Evolutionary conservation across 1,140 invertebrate genomes (phyloP), one percentile per base, ranked within the genome.

Genomic region (Daktulosphaira vitifoliae): DNA sequence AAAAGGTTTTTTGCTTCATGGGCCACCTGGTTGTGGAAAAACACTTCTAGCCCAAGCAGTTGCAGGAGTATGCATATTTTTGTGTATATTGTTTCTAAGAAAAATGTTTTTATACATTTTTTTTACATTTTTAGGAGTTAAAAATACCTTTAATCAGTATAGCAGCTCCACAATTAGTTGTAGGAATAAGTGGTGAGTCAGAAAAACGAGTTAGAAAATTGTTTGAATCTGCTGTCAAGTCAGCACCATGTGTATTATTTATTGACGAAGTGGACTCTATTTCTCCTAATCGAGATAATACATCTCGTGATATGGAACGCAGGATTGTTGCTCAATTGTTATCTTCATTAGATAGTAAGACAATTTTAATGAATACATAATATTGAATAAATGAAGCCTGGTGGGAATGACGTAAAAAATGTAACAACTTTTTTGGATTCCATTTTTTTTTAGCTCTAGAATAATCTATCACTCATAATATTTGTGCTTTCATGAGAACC

Each of bases 241-340:
- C 80, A 33, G 82, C 88, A 33, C 90, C 91, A 0, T 90, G 90
- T 75, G 81, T 97, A 23, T 74, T 96, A n/a, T 93, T 97, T 70
- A 85, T 97, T 64, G 94, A 97, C 76, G 91, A 96, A 78, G 89
- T 97, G 62, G 94, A 97, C 79, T 84, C 88, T 23, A 86, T 97
- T 65, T 88, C 87, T 33, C 86, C 86, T 11, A 91, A 89, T 69
- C 81, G 92, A 73, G 85, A 94, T 66, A 87, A 83, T 68, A 89
- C 92, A 1, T 87, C 91, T 70, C 88, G 88, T 74, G 93, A 95
- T 73, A 98, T 98, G 93, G 93, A 98, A 72, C 81, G 86, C 68
- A 78, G 95, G 70, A 94, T 98, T 74, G 94, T 98, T 4, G 84
- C 93, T 16, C 94, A 98, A 75, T 77, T 98, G 37, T 77, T 95